Evolutionary conservation across 2,888 invertebrate genomes (phyloP), one percentile per base, ranked within the genome.

Genomic region (Odontomyia ornata): DNA sequence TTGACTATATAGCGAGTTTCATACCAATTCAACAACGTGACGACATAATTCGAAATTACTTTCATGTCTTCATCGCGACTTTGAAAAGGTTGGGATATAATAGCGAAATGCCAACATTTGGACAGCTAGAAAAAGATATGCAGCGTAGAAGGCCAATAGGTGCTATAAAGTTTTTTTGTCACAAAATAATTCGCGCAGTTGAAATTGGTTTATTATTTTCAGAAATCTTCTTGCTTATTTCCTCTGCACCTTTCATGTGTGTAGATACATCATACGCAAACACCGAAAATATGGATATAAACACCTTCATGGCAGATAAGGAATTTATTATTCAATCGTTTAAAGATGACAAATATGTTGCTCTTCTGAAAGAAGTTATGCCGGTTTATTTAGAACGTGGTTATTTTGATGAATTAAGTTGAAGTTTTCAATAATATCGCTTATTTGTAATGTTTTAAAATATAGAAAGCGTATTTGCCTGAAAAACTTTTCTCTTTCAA

Each of bases 351-450:
- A 30, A 15, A 73, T 73, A 52, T 73, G 7, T 73, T 21, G 3
- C 57, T 11, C 21, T 73, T 1, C 5, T 73, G 15, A 57, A 36
- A 30, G 43, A 73, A 13, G 52, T 73, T 13, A 2, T 73, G 57
- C 73, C 73, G 3, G 23, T 73, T 5, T 73, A 73, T 18, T 36
- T 73, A n/a, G 60, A 73, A 25, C 18, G 57, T 57, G 73, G 73
- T 13, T 47, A 25, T 11, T 47, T 69, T 47, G 69, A 47, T 47
- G 25, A 69, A 21, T 27, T 69, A 1, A 62, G 15, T 18, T 52
- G 18, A 52, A n/a, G n/a, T n/a, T n/a, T n/a, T n/a, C n/a, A n/a
- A n/a, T n/a, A n/a, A n/a, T n/a, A n/a, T n/a, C n/a, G n/a, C n/a
- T n/a, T n/a, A n/a, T n/a, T n/a, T n/a, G n/a, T n/a, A n/a, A n/a